phyloP scores from a whole-genome alignment of 2,888 invertebrate genomes.

The Mycalesis mineus region DNA sequence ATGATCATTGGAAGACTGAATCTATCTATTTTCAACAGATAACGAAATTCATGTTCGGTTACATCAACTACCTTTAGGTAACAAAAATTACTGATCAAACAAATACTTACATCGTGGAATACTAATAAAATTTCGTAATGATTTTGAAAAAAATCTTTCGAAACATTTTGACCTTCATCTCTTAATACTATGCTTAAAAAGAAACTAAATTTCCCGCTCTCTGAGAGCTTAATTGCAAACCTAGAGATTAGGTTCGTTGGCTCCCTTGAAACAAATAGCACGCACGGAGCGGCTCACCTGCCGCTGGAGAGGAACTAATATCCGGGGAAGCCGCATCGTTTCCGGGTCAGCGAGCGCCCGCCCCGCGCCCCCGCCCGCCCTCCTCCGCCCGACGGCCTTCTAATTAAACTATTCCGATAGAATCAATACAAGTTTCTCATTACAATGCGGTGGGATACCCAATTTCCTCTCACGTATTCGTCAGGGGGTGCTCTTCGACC shows the following conservation, averaged over 20 bases:
- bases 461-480: background rate
- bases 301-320: slow-evolving; percentile 22
- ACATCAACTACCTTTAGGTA: too few relatives aligned
- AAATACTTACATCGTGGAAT: too few relatives aligned
- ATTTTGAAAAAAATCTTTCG: too few relatives aligned
- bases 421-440: slow-evolving; percentile 11
- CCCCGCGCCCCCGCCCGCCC: background rate
- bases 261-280: background rate
- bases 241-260: background rate
- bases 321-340: slow-evolving; percentile 24
- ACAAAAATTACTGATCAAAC: too few relatives aligned
- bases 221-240: background rate
- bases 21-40: background rate
- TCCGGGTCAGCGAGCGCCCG: slow-evolving; percentile 25
- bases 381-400: background rate
- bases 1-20: background rate
- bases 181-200: too few relatives aligned
- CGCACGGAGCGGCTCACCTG: background rate
- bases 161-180: too few relatives aligned
- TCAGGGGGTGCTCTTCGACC: background rate
- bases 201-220: too few relatives aligned
- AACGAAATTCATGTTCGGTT: background rate
- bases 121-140: too few relatives aligned
- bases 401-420: slow-evolving; percentile 27
- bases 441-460: background rate